Conservation (phyloP, 2,888 invertebrate genomes). For the Campoplex nolae region DNA sequence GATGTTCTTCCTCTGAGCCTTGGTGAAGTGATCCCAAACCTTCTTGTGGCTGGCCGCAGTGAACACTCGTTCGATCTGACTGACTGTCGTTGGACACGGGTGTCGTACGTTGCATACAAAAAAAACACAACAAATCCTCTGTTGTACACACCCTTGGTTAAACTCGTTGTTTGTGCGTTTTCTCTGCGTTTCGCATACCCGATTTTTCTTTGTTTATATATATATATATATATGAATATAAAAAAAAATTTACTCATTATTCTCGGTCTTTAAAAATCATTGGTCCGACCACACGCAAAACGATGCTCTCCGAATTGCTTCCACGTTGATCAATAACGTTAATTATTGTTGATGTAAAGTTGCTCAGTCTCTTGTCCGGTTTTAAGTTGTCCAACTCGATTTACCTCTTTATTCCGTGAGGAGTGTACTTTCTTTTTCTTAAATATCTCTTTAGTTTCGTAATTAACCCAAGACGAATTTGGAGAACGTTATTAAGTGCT, state of each 20-base stretch:
- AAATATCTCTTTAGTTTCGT: constrained; percentile 41
- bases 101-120: constrained; percentile 84
- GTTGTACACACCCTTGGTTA: constrained; percentile 82
- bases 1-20: constrained; percentile 99
- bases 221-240: background rate
- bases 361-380: constrained; percentile 36
- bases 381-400: constrained; percentile 52
- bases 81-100: constrained; percentile 90
- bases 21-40: constrained; percentile 99
- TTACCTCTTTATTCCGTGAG: constrained; percentile 61
- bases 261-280: constrained; percentile 44
- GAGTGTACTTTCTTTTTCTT: constrained; percentile 43
- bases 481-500: constrained; percentile 26
- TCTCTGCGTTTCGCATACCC: constrained; percentile 18
- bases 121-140: constrained; percentile 84
- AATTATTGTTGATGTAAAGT: constrained; percentile 47
- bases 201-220: constrained; percentile 44
- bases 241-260: constrained; percentile 6
- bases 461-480: constrained; percentile 62
- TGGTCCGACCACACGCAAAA: constrained; percentile 26
- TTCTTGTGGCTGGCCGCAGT: constrained; percentile 98
- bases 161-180: constrained; percentile 73
- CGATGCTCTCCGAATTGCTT: constrained; percentile 43
- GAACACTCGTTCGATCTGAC: constrained; percentile 99
- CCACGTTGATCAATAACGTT: constrained; percentile 55